Conservation (phyloP, 2,888 invertebrate species). For the Yponomeuta malinellus region DNA sequence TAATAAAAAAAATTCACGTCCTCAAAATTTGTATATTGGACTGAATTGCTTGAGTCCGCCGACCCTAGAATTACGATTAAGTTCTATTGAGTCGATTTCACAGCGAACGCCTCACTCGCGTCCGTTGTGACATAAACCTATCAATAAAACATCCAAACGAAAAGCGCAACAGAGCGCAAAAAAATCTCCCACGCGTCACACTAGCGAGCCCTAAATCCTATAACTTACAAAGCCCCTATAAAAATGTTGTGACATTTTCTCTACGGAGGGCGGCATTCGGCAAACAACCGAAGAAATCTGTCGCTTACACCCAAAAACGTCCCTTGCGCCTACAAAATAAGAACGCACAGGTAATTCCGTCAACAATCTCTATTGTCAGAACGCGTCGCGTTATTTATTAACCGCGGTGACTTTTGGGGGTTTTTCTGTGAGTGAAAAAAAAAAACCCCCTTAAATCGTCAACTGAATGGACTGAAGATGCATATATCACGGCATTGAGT, state of each 20-base stretch:
- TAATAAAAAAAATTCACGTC: too few relatives aligned
- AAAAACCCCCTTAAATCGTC: constrained; percentile 17
- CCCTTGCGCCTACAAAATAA: background rate
- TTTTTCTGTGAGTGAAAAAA: constrained; percentile 18
- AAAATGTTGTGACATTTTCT: background rate
- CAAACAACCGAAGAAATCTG: background rate
- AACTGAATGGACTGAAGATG: constrained; percentile 16
- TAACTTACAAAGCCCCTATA: background rate
- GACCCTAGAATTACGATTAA: too few relatives aligned
- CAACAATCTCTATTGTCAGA: background rate
- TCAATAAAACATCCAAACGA: background rate
- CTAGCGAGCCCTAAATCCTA: background rate
- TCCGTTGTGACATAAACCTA: background rate
- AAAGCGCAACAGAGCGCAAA: background rate
- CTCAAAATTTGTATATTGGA: too few relatives aligned
- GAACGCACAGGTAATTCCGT: background rate
- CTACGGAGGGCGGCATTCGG: background rate
- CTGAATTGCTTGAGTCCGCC: too few relatives aligned
- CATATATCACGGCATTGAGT: constrained; percentile 20
- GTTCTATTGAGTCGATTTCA: too few relatives aligned
- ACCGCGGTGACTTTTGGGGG: constrained; percentile 25
- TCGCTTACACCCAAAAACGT: background rate
- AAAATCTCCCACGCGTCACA: background rate
- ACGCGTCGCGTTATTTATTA: constrained; percentile 24
- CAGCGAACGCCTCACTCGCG: background rate